Base-by-base conservation (phyloP, 2,113 vertebrate species). In the Elephas maximus region DNA sequence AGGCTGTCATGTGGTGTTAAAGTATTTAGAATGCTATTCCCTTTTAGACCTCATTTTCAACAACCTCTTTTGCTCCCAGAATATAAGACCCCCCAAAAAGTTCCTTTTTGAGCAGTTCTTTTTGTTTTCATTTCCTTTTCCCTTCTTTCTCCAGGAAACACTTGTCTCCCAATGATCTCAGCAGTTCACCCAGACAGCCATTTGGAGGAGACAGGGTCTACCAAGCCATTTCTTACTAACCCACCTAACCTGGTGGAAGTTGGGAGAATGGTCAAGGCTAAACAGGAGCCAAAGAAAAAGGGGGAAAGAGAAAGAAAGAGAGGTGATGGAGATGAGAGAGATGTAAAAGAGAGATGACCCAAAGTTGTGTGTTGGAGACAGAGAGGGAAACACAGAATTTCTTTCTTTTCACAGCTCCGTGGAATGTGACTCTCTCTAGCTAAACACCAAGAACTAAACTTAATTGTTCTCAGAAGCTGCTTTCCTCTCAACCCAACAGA, bases 401-500 rank as follows among this genome's bases (percentile, higher is more conserved):
- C 83, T 82, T 94, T 91, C 80, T 93, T 98, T 97, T 96, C 53
- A 80, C 97, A 97, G 83, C 97, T 94, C 88, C 95, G 51, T 77
- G 26, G 62, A 95, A 96, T 97, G 63, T 80, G 76, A 73, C 85
- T 60, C 73, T 90, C 30, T 78, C 88, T 90, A 88, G 69, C 94
- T 60, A 30, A 98, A 95, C 80, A 96, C 95, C 93, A 96, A 96
- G 89, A 98, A 94, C 94, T 97, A 97, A 98, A 97, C 21, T 17
- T 94, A 96, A 96, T 82, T 7, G 95, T 97, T 98, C 96, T 97
- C 95, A 97, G 98, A 97, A 98, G 97, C 97, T 8, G 76, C 95
- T 97, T 98, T 97, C 88, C 98, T 98, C 89, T 97, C 96, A 98
- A 94, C 98, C 98, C 98, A 97, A 98, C 99, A 99, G 99, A 99